These are phyloP conservation scores for Pterocles orientalis DNA, from an alignment of 2,113 vertebrate species.

Conservation along the genomic window DNA sequence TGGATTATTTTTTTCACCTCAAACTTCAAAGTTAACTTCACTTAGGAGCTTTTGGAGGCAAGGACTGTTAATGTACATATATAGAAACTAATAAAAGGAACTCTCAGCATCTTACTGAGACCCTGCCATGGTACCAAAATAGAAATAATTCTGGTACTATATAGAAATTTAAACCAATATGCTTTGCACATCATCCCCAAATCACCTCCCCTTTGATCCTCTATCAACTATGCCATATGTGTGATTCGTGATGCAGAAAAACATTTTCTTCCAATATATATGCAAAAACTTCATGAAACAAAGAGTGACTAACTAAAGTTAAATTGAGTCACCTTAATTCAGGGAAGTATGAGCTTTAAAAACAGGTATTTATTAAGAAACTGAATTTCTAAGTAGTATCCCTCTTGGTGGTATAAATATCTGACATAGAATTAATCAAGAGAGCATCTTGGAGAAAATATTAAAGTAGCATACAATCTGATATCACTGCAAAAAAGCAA, in stretches of 20 bases:
- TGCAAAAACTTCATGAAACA: not conserved
- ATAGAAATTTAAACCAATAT: not conserved
- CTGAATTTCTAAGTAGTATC: conserved; percentile 25
- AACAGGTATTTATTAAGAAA: conserved; percentile 38
- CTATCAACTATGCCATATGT: not conserved
- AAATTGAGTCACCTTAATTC: not conserved
- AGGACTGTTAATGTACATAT: not conserved
- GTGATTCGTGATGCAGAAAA: not conserved
- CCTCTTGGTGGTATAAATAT: conserved; percentile 37
- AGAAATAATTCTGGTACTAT: not conserved
- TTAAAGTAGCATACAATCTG: conserved; percentile 59
- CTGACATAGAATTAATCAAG: conserved; percentile 43
- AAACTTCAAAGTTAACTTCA: not conserved
- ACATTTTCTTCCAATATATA: not conserved
- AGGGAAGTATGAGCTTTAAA: not conserved
- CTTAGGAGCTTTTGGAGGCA: not conserved
- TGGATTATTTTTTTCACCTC: not conserved
- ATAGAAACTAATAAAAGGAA: not conserved
- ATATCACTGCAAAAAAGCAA: conserved; percentile 63
- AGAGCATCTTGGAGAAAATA: conserved; percentile 48
- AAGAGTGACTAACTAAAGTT: not conserved
- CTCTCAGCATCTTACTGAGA: not conserved
- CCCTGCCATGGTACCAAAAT: not conserved
- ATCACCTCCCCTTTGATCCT: not conserved
- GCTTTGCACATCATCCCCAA: not conserved